phyloP scores from a whole-genome alignment of 1,140 invertebrate species.

The Elymnias hypermnestra region DNA sequence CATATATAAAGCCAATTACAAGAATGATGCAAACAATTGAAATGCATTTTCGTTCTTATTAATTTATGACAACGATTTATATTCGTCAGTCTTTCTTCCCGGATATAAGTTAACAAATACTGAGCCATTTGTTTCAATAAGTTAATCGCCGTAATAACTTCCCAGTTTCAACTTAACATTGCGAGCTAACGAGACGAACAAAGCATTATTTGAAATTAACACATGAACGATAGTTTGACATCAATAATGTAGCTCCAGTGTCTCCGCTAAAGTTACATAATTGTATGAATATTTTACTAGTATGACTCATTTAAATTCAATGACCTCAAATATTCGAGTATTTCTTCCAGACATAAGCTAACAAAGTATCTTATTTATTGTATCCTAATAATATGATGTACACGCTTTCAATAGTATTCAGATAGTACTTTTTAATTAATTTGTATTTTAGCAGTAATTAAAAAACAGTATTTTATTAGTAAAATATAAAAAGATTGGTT shows the following conservation, averaged over 20 bases:
- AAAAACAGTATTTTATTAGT: too few relatives aligned
- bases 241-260: constrained; percentile 9
- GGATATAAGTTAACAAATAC: constrained; percentile 12
- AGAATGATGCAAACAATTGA: neutral
- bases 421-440: too few relatives aligned
- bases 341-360: neutral
- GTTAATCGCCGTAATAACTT: constrained; percentile 10
- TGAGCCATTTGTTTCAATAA: constrained; percentile 16
- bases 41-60: neutral
- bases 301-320: neutral
- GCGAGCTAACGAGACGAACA: constrained; percentile 8
- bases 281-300: neutral
- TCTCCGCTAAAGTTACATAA: neutral
- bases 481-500: too few relatives aligned
- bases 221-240: constrained; percentile 14
- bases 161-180: constrained; percentile 4
- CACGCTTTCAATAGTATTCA: too few relatives aligned
- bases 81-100: constrained; percentile 4
- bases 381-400: too few relatives aligned
- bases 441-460: too few relatives aligned
- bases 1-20: neutral
- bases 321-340: too few relatives aligned
- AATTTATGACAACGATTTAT: constrained; percentile 5
- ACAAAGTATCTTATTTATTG: too few relatives aligned
- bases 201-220: constrained; percentile 14